Conservation (phyloP, 2,888 invertebrate species). For the Oscheius sp. region DNA sequence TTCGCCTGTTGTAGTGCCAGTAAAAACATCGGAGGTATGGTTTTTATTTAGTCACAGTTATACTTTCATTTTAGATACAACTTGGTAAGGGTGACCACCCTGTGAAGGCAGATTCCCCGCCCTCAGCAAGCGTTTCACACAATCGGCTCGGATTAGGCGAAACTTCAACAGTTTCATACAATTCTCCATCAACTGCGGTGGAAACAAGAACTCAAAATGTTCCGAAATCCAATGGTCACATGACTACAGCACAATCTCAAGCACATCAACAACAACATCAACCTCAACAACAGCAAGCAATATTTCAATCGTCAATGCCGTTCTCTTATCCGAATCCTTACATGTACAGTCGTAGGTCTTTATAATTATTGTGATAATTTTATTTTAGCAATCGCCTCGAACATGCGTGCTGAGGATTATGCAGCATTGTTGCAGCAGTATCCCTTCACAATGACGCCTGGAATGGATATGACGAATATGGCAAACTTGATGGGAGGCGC, state of each 20-base stretch:
- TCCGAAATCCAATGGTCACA: constrained; percentile 5
- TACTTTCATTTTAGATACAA: constrained; percentile 16
- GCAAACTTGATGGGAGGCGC: constrained; percentile 9
- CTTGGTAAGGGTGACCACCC: constrained; percentile 30
- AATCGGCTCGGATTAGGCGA: constrained; percentile 29
- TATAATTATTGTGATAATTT: too few species aligned
- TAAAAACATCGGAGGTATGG: constrained; percentile 27
- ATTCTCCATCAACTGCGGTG: constrained; percentile 3
- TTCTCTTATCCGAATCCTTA: constrained; percentile 45
- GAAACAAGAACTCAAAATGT: neutral
- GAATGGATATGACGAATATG: constrained; percentile 14
- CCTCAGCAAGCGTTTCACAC: neutral
- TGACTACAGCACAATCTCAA: constrained; percentile 27
- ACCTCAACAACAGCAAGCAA: constrained; percentile 41
- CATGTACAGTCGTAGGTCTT: constrained; percentile 62
- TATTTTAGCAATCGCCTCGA: constrained; percentile 43
- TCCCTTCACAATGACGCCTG: constrained; percentile 36
- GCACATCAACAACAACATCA: constrained; percentile 38
- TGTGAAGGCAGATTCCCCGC: constrained; percentile 4
- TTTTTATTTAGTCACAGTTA: neutral
- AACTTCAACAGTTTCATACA: constrained; percentile 33
- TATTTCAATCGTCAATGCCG: constrained; percentile 49
- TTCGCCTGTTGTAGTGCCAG: neutral
- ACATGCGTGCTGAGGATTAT: constrained; percentile 55
- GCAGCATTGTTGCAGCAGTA: constrained; percentile 56